Percentiles rank a stretch among this genome's conserved stretches.
Evolutionary conservation across 2,888 invertebrate species (phyloP).

Genomic region (Aspidiotus rigidus): DNA sequence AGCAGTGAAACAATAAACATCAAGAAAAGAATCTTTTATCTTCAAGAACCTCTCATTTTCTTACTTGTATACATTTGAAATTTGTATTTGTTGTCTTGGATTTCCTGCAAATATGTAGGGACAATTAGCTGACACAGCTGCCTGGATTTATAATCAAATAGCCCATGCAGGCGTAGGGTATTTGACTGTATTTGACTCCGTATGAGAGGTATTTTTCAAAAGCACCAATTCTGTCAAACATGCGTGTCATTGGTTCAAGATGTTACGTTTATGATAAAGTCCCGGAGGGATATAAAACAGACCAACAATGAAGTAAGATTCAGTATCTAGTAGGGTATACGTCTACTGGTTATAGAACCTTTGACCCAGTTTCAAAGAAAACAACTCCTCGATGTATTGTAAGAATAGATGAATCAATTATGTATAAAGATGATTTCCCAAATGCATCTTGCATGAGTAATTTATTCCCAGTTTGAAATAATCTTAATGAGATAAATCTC

Average conservation of each 20-base stretch:
- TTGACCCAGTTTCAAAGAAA: neutral
- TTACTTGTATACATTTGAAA: no score
- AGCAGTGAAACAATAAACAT: no score
- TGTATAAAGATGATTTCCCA: neutral
- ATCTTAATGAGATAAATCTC: neutral
- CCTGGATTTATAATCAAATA: no score
- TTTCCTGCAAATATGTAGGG: no score
- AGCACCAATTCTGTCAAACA: neutral
- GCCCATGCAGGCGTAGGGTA: no score
- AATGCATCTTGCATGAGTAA: neutral
- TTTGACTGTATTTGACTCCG: neutral
- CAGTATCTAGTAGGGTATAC: neutral
- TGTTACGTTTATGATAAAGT: neutral
- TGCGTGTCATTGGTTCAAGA: neutral
- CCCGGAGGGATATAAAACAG: neutral
- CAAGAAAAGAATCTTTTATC: no score
- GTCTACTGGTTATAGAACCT: neutral
- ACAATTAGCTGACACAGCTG: no score
- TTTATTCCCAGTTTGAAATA: neutral
- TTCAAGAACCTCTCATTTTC: no score
- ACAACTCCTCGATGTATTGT: neutral
- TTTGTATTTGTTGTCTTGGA: no score
- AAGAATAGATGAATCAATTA: neutral
- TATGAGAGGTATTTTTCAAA: conserved; percentile 4
- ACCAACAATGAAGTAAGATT: neutral